Evolutionary conservation across 2,113 vertebrate genomes (phyloP), one percentile per base, ranked within the genome.

Genomic region (Eurypyga helias): DNA sequence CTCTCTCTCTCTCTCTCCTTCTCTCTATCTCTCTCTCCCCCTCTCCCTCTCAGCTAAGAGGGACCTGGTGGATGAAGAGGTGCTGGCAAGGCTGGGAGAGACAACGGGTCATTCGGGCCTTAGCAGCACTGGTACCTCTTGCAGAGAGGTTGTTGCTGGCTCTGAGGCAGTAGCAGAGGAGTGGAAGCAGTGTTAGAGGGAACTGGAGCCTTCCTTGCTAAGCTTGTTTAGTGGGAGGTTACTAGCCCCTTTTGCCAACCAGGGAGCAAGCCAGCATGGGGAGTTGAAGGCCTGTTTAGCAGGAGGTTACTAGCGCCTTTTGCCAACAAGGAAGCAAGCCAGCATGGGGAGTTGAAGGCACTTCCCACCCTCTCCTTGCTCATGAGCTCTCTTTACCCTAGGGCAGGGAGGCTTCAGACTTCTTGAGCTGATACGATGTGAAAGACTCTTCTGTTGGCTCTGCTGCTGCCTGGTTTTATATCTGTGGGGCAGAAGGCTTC

Each of bases 1-100:
- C 93, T 80, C 60, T 79, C 31, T 80, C 34, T 65, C 23, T 93
- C 49, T 90, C 20, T 93, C 28, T 54, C 46, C 76, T 49, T 49
- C 41, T 75, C 25, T 87, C 36, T 46, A n/a, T 60, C 52, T 65
- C 16, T 17, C 15, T 45, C n/a, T 75, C 36, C 38, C 38, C 54
- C 52, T 65, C 16, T 17, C 45, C 17, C n/a, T 75, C 25, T 93
- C 31, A 60, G 65, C 93, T 96, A 91, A 61, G 69, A 94, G 65
- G 60, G 45, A 57, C 78, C 61, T 93, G 65, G 45, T 90, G 84
- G 28, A n/a, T 87, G 66, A 96, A 77, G 52, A 94, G 57, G 52
- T 89, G 73, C 91, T 84, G 91, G 61, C 28, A 82, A 91, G 81
- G 77, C 87, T 87, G 57, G 61, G 61, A 89, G 61, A 89, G 81